Evolutionary conservation across 2,113 vertebrate genomes (phyloP).

Genomic region (Riparia riparia): DNA sequence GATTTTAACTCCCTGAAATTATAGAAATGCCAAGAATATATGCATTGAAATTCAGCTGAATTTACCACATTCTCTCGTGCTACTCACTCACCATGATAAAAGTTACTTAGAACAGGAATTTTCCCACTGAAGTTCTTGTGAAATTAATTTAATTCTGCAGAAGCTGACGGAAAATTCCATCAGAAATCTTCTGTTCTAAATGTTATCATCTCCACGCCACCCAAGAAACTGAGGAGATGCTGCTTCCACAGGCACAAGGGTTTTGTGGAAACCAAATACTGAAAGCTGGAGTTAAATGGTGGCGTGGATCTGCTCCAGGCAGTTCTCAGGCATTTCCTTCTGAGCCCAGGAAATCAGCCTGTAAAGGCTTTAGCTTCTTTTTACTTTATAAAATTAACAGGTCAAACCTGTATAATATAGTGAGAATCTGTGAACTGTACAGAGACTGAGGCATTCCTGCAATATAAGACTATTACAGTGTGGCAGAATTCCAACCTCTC

Average conservation of each 20-base stretch:
- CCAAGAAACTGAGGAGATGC: not conserved
- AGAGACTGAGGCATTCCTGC: not conserved
- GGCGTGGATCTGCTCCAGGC: not conserved
- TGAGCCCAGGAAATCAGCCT: not conserved
- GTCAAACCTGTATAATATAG: not conserved
- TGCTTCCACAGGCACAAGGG: not conserved
- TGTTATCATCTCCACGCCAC: not conserved
- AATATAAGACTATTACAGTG: not conserved
- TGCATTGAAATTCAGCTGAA: not conserved
- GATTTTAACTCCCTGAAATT: not conserved
- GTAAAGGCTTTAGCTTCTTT: not conserved
- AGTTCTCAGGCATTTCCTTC: not conserved
- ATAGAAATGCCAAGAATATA: not conserved
- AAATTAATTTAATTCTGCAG: not conserved
- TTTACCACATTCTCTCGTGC: not conserved
- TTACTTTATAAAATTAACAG: constrained; percentile 6
- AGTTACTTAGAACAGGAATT: not conserved
- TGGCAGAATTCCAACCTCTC: not conserved
- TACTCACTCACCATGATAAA: not conserved
- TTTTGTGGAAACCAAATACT: not conserved
- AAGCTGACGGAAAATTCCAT: not conserved
- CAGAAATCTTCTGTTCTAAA: not conserved
- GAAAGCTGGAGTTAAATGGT: not conserved
- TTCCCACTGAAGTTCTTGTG: not conserved
- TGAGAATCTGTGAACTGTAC: not conserved